phyloP scores from a whole-genome alignment of 30 jellyfish, hydroid and myxozoan species.

The Aurelia sp. region DNA sequence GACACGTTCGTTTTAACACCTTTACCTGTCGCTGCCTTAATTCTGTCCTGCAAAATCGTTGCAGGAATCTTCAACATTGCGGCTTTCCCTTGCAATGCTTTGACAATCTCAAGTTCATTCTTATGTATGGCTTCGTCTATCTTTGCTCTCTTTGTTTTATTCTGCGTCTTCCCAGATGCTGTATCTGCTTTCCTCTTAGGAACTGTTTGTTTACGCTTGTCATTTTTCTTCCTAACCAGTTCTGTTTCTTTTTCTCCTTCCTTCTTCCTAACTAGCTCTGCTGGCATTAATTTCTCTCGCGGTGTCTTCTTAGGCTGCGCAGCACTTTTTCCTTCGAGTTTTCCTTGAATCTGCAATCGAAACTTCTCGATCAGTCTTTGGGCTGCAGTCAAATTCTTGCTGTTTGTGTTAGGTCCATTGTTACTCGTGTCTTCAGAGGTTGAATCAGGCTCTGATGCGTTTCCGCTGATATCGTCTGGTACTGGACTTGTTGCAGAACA shows the following conservation, averaged over 20 bases:
- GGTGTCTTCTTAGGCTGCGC: not conserved
- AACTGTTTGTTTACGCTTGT: not conserved
- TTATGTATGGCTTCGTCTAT: too few species aligned
- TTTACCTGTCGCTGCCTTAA: too few species aligned
- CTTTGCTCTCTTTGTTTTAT: too few species aligned
- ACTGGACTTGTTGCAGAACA: not conserved
- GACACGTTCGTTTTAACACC: too few species aligned
- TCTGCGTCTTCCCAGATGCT: too few species aligned
- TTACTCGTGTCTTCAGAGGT: not conserved
- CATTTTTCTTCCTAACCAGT: not conserved
- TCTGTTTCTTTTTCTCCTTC: not conserved
- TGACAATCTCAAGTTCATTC: not conserved
- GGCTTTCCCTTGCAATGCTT: not conserved
- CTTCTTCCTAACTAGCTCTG: not conserved
- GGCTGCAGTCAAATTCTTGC: constrained; percentile 29
- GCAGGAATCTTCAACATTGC: not conserved
- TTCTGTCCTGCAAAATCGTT: not conserved
- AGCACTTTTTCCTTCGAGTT: not conserved
- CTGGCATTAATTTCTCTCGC: constrained; percentile 17
- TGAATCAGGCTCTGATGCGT: not conserved
- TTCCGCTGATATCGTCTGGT: not conserved
- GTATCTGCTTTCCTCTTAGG: not conserved
- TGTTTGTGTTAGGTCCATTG: not conserved
- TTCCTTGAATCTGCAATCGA: not conserved
- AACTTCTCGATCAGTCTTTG: constrained; percentile 35